Evolutionary conservation across 1,140 invertebrate genomes (phyloP), one percentile per base, ranked within the genome.

Genomic region (Leptopilina boulardi): DNA sequence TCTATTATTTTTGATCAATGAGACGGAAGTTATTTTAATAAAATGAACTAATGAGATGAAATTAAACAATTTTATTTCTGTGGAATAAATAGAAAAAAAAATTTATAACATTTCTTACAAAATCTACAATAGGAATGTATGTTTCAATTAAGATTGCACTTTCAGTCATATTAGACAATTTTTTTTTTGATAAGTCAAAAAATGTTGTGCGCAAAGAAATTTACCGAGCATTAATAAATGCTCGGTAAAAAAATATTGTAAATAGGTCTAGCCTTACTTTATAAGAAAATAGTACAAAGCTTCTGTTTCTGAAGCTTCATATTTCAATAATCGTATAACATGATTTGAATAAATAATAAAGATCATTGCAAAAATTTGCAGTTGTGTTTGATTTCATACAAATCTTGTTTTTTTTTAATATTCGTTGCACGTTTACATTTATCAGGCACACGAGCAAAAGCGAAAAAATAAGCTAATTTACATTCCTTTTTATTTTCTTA

Each of bases 331-430:
- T 66, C 23, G 11, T 66, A 23, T 66, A 66, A 66, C 3, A 30
- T 66, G 26, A 66, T 15, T 66, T 13, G 59, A 66, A 66, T 66
- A 30, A 66, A 66, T 23, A 66, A 66, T 23, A 66, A 66, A 66
- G 26, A 66, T 66, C 26, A 30, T 23, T 30, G 15, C 59, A 30
- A 66, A 30, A 30, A 66, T 30, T 9, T 23, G 9, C 56, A 26
- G 21, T n/a, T n/a, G n/a, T n/a, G n/a, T 15, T 59, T 26, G 13
- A 13, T 59, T 59, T 26, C 23, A n/a, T 66, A 30, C 21, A n/a
- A 30, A n/a, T 5, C 11, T 34, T 30, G 23, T 23, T 30, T 66
- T 66, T n/a, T n/a, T 30, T 0, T n/a, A 34, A 66, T 30, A 66
- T n/a, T 66, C 11, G 19, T 26, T 59, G 56, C 9, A 13, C 26